Evolutionary conservation across 2,888 invertebrate genomes (phyloP), one percentile per base, ranked within the genome.

Genomic region (Dynastes grantii): DNA sequence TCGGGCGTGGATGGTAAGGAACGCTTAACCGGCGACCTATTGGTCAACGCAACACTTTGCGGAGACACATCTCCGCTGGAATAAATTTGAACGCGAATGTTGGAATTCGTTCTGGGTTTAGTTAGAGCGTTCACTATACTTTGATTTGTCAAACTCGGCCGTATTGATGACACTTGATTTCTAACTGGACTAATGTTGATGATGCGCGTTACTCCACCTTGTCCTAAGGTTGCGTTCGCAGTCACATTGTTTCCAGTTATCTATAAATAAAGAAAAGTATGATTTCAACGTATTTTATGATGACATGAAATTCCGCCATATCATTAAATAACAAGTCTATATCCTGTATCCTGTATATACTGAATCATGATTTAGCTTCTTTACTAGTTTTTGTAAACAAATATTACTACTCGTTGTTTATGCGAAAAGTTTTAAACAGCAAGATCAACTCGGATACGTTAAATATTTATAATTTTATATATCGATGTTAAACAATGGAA

Each of bases 121-220:
- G 87, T 87, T 70, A 89, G 83, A 53, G 88, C 89, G 80, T 88
- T 88, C 32, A 89, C 89, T 71, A 89, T 89, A 55, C 87, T 88
- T 81, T 88, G 88, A 81, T 88, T 88, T 32, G 88, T 86, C 80
- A 87, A 88, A 87, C 90, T 91, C 82, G 86, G 89, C 84, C 84
- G 87, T 82, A 81, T 86, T 79, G 87, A 83, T 13, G 87, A 86
- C 1, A 89, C 87, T 73, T 84, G 84, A 73, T 83, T 83, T 77
- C 87, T 84, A 22, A 88, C 86, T 63, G 88, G 87, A 83, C 87
- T 88, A 81, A 91, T 89, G 83, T 90, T 91, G 81, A 91, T 90
- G 78, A 91, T 90, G 64, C 91, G 89, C 37, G 91, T 90, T 73
- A 91, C 89, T 45, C 90, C 90, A 51, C 89, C 87, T 84, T 90